Percentiles rank a stretch among this genome's conserved stretches.
Conservation (phyloP, 2,888 invertebrate genomes). For the Tachystola acroxantha region DNA sequence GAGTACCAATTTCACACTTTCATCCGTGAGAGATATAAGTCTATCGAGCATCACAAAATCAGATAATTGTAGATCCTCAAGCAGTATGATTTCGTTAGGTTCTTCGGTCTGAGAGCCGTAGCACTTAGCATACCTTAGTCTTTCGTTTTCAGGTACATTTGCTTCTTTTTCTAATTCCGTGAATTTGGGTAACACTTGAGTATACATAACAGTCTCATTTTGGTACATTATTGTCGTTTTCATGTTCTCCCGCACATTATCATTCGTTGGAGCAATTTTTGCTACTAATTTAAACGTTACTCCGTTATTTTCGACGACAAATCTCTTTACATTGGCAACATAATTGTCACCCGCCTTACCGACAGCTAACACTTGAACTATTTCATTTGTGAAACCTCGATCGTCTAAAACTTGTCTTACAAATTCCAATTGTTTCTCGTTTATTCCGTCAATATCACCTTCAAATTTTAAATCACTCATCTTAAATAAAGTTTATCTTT, state of each 20-base stretch:
- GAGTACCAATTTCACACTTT: conserved; percentile 22
- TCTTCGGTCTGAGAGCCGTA: conserved; percentile 27
- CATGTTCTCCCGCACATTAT: conserved; percentile 14
- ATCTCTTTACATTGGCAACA: conserved; percentile 26
- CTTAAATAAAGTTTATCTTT: no score
- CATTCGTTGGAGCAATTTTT: conserved; percentile 27
- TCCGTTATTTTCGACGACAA: conserved; percentile 25
- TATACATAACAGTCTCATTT: conserved; percentile 34
- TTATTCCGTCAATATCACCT: no score
- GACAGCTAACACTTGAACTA: conserved; percentile 25
- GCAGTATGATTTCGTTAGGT: conserved; percentile 33
- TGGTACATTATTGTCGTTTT: conserved; percentile 19
- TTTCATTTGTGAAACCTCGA: conserved; percentile 26
- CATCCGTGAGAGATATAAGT: conserved; percentile 9
- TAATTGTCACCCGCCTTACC: conserved; percentile 36
- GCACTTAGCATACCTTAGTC: conserved; percentile 26
- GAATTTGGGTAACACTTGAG: conserved; percentile 26
- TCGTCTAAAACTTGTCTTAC: conserved; percentile 24
- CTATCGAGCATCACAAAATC: conserved; percentile 28
- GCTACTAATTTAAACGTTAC: conserved; percentile 24
- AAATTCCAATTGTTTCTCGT: no score
- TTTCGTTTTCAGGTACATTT: conserved; percentile 23
- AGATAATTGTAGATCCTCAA: conserved; percentile 32
- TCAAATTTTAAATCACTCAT: conserved; percentile 23
- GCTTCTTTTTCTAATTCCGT: conserved; percentile 22